phyloP scores from a whole-genome alignment of 2,888 invertebrate species.

The Xiphydria camelus region DNA sequence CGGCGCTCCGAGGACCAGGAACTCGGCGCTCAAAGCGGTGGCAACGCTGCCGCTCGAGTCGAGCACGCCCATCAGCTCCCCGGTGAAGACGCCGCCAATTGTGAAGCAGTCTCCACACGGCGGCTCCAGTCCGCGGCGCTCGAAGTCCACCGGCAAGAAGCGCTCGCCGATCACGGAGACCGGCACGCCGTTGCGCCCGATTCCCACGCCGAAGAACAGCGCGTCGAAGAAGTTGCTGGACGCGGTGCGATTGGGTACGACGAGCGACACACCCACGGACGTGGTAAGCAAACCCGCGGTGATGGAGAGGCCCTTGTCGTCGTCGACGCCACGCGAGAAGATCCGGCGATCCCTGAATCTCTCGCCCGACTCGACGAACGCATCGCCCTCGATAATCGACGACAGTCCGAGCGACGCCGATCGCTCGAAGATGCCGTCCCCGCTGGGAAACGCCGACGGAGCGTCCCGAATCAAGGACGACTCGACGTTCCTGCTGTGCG shows the following conservation, averaged over 20 bases:
- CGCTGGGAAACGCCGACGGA: constrained; percentile 1
- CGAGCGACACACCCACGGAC: constrained; percentile 13
- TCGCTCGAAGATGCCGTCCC: background rate
- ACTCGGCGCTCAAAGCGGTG: background rate
- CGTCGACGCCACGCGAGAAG: constrained; percentile 27
- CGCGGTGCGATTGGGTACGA: constrained; percentile 7
- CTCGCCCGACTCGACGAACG: constrained; percentile 15
- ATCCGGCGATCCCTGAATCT: constrained; percentile 24
- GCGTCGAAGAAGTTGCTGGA: background rate
- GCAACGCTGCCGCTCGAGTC: background rate
- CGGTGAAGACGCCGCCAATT: constrained; percentile 15
- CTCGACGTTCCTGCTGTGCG: constrained; percentile 19
- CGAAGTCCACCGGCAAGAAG: constrained; percentile 21
- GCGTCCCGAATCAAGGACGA: constrained; percentile 16
- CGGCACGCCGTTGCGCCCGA: constrained; percentile 21
- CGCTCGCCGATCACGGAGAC: constrained; percentile 17
- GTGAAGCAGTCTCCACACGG: constrained; percentile 12
- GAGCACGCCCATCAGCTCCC: constrained; percentile 7
- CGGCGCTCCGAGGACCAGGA: constrained; percentile 7
- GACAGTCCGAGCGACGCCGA: constrained; percentile 12
- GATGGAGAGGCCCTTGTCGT: constrained; percentile 6
- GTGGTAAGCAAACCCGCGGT: background rate
- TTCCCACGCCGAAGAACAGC: constrained; percentile 5
- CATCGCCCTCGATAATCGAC: background rate
- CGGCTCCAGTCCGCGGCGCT: constrained; percentile 19